Conservation (phyloP, 1,140 invertebrate genomes). For the Aphelinus certus region DNA sequence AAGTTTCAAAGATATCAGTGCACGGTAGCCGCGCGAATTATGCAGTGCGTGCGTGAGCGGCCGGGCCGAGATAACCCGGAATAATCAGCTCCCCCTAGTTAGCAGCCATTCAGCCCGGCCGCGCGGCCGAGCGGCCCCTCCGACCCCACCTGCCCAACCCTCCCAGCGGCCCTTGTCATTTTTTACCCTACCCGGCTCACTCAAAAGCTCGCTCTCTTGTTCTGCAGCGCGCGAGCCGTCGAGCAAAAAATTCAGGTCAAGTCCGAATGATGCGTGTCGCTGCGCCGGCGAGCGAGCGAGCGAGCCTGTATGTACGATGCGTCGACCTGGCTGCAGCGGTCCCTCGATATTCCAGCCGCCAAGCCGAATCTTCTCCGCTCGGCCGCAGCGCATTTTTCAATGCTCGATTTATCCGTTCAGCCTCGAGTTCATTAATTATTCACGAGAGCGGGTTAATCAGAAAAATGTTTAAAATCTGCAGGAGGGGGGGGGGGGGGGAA, state of each 20-base stretch:
- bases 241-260: constrained; percentile 38
- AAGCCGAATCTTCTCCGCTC: too few relatives aligned
- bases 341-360: too few relatives aligned
- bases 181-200: neutral
- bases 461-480: too few relatives aligned
- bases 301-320: too few relatives aligned
- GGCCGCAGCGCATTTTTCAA: too few relatives aligned
- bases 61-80: neutral
- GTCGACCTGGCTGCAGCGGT: too few relatives aligned
- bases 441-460: too few relatives aligned
- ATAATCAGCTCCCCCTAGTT: constrained; percentile 25
- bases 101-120: neutral
- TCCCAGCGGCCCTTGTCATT: constrained; percentile 27
- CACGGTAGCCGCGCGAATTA: constrained; percentile 10
- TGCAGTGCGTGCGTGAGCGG: neutral
- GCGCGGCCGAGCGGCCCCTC: neutral
- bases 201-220: too few relatives aligned
- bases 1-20: constrained; percentile 5
- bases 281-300: too few relatives aligned
- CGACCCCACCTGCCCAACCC: neutral
- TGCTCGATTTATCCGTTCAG: too few relatives aligned
- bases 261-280: neutral
- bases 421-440: too few relatives aligned
- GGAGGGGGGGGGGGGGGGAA: too few relatives aligned
- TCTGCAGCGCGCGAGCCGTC: neutral